phyloP scores from a whole-genome alignment of 1,140 invertebrate species.

The Venturia canescens region DNA sequence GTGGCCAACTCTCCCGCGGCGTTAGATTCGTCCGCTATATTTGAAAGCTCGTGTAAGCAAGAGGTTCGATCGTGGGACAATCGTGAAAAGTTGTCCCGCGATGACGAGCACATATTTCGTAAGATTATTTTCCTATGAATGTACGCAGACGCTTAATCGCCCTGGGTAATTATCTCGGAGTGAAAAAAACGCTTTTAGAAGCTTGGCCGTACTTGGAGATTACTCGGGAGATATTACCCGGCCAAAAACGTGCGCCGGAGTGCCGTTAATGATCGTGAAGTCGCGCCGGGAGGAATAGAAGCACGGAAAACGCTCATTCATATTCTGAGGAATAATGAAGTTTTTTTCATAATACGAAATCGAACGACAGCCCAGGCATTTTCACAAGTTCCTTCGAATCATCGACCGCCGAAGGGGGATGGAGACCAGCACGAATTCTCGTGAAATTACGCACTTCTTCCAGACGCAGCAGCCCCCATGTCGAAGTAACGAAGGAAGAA shows the following conservation, averaged over 20 bases:
- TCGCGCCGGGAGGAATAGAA: too few relatives aligned
- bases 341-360: too few relatives aligned
- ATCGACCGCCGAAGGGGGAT: too few relatives aligned
- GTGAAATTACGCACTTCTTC: neutral
- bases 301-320: too few relatives aligned
- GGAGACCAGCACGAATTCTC: too few relatives aligned
- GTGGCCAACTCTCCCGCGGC: neutral
- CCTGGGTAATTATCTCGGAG: neutral
- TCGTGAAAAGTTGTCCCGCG: neutral
- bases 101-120: conserved; percentile 38
- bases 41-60: neutral
- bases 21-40: neutral
- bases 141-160: neutral
- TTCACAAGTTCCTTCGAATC: too few relatives aligned
- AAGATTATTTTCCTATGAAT: conserved; percentile 26
- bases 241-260: too few relatives aligned
- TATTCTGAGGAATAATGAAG: too few relatives aligned
- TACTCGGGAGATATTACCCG: neutral
- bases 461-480: neutral
- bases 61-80: neutral
- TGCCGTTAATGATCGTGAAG: too few relatives aligned
- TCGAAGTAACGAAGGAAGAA: neutral
- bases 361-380: too few relatives aligned
- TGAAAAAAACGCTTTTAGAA: neutral
- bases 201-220: neutral